Base-by-base conservation (phyloP, 2,113 vertebrate species). In the Scortum barcoo region DNA sequence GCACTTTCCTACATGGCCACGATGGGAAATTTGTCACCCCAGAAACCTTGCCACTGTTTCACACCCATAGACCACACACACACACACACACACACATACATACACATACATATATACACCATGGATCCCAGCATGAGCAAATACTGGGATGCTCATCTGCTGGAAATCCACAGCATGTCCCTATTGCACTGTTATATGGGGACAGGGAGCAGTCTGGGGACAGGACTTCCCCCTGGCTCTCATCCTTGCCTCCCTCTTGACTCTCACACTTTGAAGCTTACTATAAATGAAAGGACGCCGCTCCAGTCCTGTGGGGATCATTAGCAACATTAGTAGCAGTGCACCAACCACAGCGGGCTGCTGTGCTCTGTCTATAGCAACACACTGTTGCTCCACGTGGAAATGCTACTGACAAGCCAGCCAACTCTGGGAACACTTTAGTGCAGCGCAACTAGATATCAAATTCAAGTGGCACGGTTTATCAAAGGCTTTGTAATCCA, bases 261-360 rank as follows among this genome's bases (percentile, higher is more conserved):
- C 78, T 77, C 62, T 61, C 62, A 75, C 73, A 76, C 71, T 75
- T 54, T 72, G 28, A 82, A 81, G 69, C 54, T 48, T 53, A 78
- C 67, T 66, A 65, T 82, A 85, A 83, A 84, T 84, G 26, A 88
- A 82, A 63, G 58, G 28, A 62, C 26, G 80, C 40, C 11, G 33
- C 54, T 71, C 28, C 80, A 69, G 73, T 85, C 81, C 58, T 83
- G 57, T 72, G 68, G 38, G 14, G 30, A 73, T 90, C 65, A 81
- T 87, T 82, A 75, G 79, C 63, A 62, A 78, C 77, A 89, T 87
- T 88, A 88, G 77, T 61, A 73, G 87, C 70, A 16, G 66, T 74
- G 68, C n/a, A 26, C 57, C n/a, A 58, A 68, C 68, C 72, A 68
- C 77, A 80, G 68, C 67, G 42, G 44, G 51, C 76, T 83, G 50